phyloP scores from a whole-genome alignment of 1,140 invertebrate genomes.

The Muscidifurax raptorellus region DNA sequence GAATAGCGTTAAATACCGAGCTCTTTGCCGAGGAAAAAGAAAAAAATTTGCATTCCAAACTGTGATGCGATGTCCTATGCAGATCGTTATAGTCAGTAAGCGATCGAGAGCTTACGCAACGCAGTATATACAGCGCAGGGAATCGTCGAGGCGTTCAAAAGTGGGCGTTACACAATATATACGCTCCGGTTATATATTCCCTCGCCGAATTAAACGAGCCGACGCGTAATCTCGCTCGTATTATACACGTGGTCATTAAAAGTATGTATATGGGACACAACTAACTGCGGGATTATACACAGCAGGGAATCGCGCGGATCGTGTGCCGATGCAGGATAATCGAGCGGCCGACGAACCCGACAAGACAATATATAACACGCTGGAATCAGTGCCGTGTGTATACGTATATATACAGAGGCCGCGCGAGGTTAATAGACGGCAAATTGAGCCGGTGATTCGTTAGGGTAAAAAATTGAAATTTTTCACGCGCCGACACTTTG shows the following conservation, averaged over 20 bases:
- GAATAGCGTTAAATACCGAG: too few relatives aligned
- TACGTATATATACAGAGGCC: too few relatives aligned
- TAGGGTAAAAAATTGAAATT: slow-evolving; percentile 46
- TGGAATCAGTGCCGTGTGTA: too few relatives aligned
- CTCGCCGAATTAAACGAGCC: slow-evolving; percentile 20
- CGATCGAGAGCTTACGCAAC: background rate
- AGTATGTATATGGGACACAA: background rate
- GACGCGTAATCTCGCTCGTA: background rate
- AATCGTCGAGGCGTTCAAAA: background rate
- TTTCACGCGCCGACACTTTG: slow-evolving; percentile 51
- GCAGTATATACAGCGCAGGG: too few relatives aligned
- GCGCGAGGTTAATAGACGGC: background rate
- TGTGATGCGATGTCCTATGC: too few relatives aligned
- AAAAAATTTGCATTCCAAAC: background rate
- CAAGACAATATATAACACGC: background rate
- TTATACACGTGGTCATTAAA: slow-evolving; percentile 36
- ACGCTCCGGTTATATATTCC: background rate
- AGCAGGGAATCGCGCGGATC: too few relatives aligned
- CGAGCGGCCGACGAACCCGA: background rate
- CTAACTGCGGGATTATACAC: background rate
- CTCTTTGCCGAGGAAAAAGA: too few relatives aligned
- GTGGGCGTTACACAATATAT: background rate
- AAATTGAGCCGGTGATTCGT: background rate
- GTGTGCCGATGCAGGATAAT: too few relatives aligned
- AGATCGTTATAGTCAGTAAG: background rate